These are phyloP conservation scores for Patiria miniata DNA, from an alignment of 35 echinoderm and acorn worm species.

Conservation along the genomic window DNA sequence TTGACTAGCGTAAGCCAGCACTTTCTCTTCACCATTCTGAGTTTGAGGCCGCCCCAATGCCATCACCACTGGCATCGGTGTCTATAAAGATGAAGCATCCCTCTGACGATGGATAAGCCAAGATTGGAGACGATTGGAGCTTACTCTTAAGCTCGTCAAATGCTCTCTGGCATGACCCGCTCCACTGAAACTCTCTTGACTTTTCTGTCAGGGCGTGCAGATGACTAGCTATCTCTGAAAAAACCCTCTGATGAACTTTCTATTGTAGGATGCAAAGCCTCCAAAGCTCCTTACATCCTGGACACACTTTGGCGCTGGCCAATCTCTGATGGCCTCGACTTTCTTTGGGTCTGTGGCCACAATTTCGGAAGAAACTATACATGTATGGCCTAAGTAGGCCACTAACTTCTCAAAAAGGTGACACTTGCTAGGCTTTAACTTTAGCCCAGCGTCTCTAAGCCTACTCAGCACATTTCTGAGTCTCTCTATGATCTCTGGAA, in stretches of 20 bases:
- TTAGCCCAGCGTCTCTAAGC: too few relatives aligned
- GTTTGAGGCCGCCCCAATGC: slow-evolving; percentile 22
- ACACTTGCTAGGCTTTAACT: too few relatives aligned
- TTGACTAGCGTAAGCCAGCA: not conserved
- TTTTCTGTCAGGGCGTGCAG: slow-evolving; percentile 45
- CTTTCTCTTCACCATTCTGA: not conserved
- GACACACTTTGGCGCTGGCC: slow-evolving; percentile 22
- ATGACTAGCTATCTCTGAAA: slow-evolving; percentile 42
- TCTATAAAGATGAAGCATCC: too few relatives aligned
- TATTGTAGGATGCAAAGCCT: slow-evolving; percentile 61
- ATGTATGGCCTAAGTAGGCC: not conserved
- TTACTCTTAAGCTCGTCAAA: too few relatives aligned
- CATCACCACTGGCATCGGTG: too few relatives aligned
- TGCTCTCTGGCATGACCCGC: too few relatives aligned
- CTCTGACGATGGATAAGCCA: slow-evolving; percentile 15
- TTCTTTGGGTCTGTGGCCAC: slow-evolving; percentile 49
- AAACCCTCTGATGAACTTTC: slow-evolving; percentile 47
- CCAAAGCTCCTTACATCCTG: too few relatives aligned
- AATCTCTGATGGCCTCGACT: slow-evolving; percentile 33
- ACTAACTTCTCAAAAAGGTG: too few relatives aligned
- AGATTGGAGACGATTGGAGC: slow-evolving; percentile 47
- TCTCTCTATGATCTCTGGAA: slow-evolving; percentile 23
- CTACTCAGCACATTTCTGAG: not conserved
- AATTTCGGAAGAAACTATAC: slow-evolving; percentile 21
- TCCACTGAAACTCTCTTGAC: slow-evolving; percentile 1